These are phyloP conservation scores for Toxotes jaculatrix DNA, from an alignment of 2,113 vertebrate species.

Conservation along the genomic window DNA sequence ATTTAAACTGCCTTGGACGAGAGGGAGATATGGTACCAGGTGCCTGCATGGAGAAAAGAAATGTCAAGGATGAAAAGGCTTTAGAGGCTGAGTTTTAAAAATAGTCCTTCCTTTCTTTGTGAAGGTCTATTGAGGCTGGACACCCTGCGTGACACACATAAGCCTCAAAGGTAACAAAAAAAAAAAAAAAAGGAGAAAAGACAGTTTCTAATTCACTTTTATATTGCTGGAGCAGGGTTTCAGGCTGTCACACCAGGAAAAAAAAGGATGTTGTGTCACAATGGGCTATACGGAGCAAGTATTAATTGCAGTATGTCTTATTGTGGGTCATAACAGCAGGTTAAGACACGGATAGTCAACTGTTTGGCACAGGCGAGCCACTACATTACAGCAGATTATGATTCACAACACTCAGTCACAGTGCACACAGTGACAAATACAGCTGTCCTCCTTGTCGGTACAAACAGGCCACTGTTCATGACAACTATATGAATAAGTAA, in stretches of 20 bases:
- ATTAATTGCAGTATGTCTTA: slow-evolving; percentile 8
- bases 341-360: slow-evolving; percentile 23
- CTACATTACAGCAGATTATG: slow-evolving; percentile 41
- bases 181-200: slow-evolving; percentile 10
- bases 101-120: slow-evolving; percentile 46
- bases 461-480: slow-evolving; percentile 65
- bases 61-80: slow-evolving; percentile 59
- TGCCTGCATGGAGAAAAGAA: slow-evolving; percentile 43
- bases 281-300: background rate
- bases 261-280: background rate
- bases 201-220: slow-evolving; percentile 12
- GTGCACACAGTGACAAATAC: slow-evolving; percentile 65
- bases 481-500: slow-evolving; percentile 76
- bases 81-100: slow-evolving; percentile 48
- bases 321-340: slow-evolving; percentile 42
- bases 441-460: slow-evolving; percentile 56
- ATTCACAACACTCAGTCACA: slow-evolving; percentile 45
- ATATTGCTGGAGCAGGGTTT: background rate
- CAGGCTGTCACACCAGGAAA: background rate
- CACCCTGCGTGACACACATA: slow-evolving; percentile 42
- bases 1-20: slow-evolving; percentile 38
- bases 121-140: slow-evolving; percentile 17
- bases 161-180: slow-evolving; percentile 12
- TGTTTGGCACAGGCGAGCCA: slow-evolving; percentile 9
- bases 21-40: slow-evolving; percentile 9